Evolutionary conservation across 2,888 invertebrate species (phyloP), one percentile per base, ranked within the genome.

Genomic region (Lycaena phlaeas): DNA sequence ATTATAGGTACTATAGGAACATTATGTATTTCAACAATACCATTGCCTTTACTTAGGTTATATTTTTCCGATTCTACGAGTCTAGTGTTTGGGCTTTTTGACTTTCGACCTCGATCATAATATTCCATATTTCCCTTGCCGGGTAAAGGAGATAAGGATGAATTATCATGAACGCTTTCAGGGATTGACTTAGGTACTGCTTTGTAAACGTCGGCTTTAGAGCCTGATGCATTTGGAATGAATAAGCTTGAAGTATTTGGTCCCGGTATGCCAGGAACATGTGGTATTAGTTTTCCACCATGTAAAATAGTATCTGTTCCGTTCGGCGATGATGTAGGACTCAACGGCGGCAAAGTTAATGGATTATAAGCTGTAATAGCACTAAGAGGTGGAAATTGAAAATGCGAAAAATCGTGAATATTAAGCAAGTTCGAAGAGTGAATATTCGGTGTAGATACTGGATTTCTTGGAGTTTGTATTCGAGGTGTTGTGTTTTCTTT

Each of bases 251-350:
- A 67, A 22, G 88, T 88, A 52, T 89, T 89, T 2, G 94, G 95
- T 6, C 94, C 94, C 0, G 95, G 94, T 71, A 95, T 95, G 9
- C 94, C 95, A 4, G 94, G 94, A 7, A 95, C 94, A 66, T 93
- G 91, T 1, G 94, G 92, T 59, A 95, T 92, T n/a, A 91, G 75
- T 66, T 92, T 92, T 14, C 92, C 92, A 10, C 86, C 88, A 52
- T 89, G 89, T 31, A 89, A 65, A 47, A 90, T 89, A 17, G 87
- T 88, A n/a, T 87, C 79, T 29, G 89, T 85, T 7, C 88, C 88
- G 48, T 88, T 87, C 27, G 89, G 79, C 41, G 79, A 71, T 43
- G 65, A 50, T 7, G 70, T 68, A 28, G 78, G 81, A 52, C 76
- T 76, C 15, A 87, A 61, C 7, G 87, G 87, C 14, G 88, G 89